Evolutionary conservation across 1,140 invertebrate genomes (phyloP).

Genomic region (Whitmania pigra): DNA sequence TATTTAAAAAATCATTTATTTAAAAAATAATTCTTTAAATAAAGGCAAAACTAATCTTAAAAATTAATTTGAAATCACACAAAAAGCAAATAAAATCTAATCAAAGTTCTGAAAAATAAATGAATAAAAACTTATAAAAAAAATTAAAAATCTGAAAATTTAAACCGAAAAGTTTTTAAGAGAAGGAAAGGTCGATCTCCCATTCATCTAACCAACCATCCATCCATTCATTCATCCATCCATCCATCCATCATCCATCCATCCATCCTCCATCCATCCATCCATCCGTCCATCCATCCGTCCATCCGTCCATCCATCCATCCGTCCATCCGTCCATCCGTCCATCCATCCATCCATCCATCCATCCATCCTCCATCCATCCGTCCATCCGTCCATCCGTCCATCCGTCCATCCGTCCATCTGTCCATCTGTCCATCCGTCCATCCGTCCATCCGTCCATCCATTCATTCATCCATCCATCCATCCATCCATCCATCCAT

Average conservation of each 20-base stretch:
- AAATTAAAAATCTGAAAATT: too few relatives aligned
- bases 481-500: neutral
- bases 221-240: neutral
- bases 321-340: neutral
- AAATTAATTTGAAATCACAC: too few relatives aligned
- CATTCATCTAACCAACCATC: neutral
- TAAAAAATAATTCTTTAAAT: neutral
- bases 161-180: too few relatives aligned
- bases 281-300: neutral
- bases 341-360: neutral
- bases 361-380: neutral
- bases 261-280: conserved; percentile 1
- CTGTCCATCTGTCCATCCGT: neutral
- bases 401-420: neutral
- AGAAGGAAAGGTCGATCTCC: neutral
- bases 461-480: neutral
- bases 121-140: too few relatives aligned
- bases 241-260: neutral
- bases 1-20: neutral
- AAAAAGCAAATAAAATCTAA: too few relatives aligned
- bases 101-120: too few relatives aligned
- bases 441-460: neutral
- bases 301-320: neutral
- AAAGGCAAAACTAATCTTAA: too few relatives aligned
- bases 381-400: neutral